Evolutionary conservation across 2,113 vertebrate species (phyloP), one percentile per base, ranked within the genome.

Genomic region (Apteryx mantelli): DNA sequence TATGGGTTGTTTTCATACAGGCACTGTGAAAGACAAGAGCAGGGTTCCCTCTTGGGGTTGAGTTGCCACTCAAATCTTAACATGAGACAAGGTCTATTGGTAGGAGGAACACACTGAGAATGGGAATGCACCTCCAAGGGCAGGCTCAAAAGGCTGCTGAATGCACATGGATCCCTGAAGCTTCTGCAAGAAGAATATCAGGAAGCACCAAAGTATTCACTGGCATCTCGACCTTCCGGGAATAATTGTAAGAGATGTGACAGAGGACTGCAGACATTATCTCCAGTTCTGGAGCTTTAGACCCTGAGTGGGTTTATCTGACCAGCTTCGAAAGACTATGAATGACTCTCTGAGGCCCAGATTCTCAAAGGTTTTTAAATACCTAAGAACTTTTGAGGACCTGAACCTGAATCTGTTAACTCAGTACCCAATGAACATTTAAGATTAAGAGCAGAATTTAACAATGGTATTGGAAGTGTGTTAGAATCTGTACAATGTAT

Each of bases 131-230:
- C 21, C 48, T n/a, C 48, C 34, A 32, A 52, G 34, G 25, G 50
- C 24, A 55, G 68, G 25, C 52, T 76, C 44, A 79, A 40, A 86
- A 95, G 12, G 22, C 71, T 88, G 38, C 25, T n/a, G 4, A 55
- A 48, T 1, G 19, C 10, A 38, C 13, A 24, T 0, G 0, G 22
- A n/a, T 38, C 22, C 30, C 28, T 24, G 46, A 38, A 0, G 1
- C 6, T 84, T 53, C 70, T 80, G 22, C 22, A 69, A 42, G 36
- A 61, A 38, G 19, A 64, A 2, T 6, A 69, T 30, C 42, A 68
- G 38, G n/a, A 73, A 65, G 38, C 9, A 6, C 46, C 81, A 80
- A 68, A n/a, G 18, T 5, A 63, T 7, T 22, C 9, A 2, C 2
- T 32, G 76, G 26, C 32, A 60, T 21, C 42, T 92, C 83, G 55